phyloP scores from a whole-genome alignment of 2,888 invertebrate genomes.

The Allygus modestus region DNA sequence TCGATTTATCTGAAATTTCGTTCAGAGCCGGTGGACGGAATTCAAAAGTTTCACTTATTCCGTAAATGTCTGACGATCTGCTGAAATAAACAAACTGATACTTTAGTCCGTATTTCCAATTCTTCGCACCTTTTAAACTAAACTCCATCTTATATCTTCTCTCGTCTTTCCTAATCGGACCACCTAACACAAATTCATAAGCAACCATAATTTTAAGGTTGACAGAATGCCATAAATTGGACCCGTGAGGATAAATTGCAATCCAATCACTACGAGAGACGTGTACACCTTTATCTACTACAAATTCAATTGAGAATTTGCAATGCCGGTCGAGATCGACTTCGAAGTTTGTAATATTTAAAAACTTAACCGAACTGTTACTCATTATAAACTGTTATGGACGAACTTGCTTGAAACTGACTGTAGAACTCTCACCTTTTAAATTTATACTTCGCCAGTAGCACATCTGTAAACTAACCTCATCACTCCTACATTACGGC shows the following conservation, averaged over 20 bases:
- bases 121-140: constrained; percentile 7
- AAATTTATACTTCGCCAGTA: too few relatives aligned
- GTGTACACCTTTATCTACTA: neutral
- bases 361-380: neutral
- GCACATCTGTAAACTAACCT: too few relatives aligned
- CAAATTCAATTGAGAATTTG: constrained; percentile 6
- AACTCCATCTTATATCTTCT: neutral
- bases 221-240: neutral
- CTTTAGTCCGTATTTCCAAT: neutral
- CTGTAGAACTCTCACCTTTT: too few relatives aligned
- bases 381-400: constrained; percentile 15
- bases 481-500: neutral
- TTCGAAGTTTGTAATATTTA: neutral
- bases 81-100: constrained; percentile 11
- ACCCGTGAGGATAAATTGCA: constrained; percentile 1
- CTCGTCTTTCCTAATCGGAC: neutral
- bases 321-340: neutral
- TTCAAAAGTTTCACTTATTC: constrained; percentile 16
- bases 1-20: neutral
- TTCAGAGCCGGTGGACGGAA: neutral
- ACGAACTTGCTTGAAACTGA: too few relatives aligned
- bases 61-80: neutral
- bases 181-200: constrained; percentile 6
- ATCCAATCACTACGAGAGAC: constrained; percentile 6
- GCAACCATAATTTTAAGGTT: neutral